Percentiles rank a stretch among this genome's conserved stretches.
Evolutionary conservation across 2,888 invertebrate genomes (phyloP).

Genomic region (Macropis europaea): DNA sequence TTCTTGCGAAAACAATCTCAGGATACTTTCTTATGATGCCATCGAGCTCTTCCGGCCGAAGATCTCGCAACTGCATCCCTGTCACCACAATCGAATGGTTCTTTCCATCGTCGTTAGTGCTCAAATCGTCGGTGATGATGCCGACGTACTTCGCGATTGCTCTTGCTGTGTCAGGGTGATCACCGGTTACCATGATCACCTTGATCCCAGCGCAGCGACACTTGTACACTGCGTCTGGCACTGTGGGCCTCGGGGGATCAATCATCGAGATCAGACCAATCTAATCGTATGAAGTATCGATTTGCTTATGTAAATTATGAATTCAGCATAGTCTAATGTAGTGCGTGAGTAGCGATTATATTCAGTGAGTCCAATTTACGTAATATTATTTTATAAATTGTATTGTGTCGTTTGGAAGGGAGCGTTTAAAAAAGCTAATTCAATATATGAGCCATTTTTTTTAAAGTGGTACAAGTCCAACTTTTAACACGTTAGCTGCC

Average conservation of each 20-base stretch:
- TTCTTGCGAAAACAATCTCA: slow-evolving; percentile 89
- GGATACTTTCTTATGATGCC: slow-evolving; percentile 82
- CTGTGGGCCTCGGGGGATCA: slow-evolving; percentile 84
- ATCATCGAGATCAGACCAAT: slow-evolving; percentile 84
- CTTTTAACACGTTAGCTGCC: too few species aligned
- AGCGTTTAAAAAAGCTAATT: too few species aligned
- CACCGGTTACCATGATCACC: slow-evolving; percentile 90
- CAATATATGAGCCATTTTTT: too few species aligned
- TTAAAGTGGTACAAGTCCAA: too few species aligned
- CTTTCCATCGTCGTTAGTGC: neutral
- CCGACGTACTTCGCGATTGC: slow-evolving; percentile 88
- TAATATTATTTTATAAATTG: too few species aligned
- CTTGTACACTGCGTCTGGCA: slow-evolving; percentile 84
- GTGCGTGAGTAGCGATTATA: too few species aligned
- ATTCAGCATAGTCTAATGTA: neutral
- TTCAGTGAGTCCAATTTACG: too few species aligned
- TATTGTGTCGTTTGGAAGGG: too few species aligned
- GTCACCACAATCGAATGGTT: slow-evolving; percentile 77
- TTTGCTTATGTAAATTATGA: slow-evolving; percentile 73
- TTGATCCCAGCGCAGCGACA: slow-evolving; percentile 90
- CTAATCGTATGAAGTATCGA: slow-evolving; percentile 18
- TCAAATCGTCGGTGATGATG: slow-evolving; percentile 82
- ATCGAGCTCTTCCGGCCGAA: slow-evolving; percentile 80
- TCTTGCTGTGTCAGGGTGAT: slow-evolving; percentile 90
- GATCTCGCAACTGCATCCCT: slow-evolving; percentile 60